Conservation (phyloP, 2,113 vertebrate species). For the Cygnus buccinator region DNA sequence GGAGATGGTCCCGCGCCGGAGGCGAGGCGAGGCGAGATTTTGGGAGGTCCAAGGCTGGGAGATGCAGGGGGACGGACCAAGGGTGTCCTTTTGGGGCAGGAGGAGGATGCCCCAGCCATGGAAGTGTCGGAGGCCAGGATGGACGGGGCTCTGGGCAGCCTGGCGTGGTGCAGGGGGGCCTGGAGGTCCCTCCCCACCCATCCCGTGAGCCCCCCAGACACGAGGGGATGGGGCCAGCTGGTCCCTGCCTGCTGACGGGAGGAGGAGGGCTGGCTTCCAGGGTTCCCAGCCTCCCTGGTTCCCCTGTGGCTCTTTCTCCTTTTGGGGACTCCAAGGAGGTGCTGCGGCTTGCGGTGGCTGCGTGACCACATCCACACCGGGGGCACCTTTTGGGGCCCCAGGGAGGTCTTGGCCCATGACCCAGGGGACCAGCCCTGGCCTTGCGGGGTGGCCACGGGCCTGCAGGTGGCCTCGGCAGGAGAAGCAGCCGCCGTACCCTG, state of each 20-base stretch:
- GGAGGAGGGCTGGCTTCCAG: no score
- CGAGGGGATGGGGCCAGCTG: neutral
- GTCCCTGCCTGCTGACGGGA: neutral
- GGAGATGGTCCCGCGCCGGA: accelerated
- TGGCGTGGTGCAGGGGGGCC: no score
- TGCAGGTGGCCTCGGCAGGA: accelerated
- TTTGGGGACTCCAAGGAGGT: neutral
- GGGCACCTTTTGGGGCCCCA: no score
- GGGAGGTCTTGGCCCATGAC: accelerated
- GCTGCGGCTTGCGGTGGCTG: neutral
- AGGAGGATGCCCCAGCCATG: neutral
- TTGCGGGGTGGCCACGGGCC: neutral
- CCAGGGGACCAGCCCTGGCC: neutral
- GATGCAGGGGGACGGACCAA: neutral
- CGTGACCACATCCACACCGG: no score
- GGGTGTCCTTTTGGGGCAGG: neutral
- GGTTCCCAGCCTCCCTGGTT: no score
- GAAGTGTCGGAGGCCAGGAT: neutral
- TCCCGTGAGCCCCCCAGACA: neutral
- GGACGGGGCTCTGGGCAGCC: neutral
- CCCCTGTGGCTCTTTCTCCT: neutral
- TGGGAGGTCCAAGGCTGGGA: neutral
- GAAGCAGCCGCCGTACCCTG: accelerated
- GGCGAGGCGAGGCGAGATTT: neutral
- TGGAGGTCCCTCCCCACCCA: neutral